Base-by-base conservation (phyloP, 2,888 invertebrate genomes). In the Sycophila texana region DNA sequence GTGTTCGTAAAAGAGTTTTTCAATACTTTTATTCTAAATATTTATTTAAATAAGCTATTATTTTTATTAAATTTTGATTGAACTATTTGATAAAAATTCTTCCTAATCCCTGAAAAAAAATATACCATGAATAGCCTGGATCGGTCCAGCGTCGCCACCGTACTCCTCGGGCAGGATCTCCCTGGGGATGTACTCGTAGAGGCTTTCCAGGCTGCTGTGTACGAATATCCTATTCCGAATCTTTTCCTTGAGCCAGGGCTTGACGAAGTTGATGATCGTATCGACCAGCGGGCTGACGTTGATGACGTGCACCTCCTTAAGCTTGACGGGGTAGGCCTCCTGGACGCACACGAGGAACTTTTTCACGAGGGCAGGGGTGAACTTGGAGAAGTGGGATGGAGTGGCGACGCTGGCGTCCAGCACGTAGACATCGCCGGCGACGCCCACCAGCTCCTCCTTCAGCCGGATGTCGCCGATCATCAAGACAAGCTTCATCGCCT, bases 261-360 rank as follows among this genome's bases (percentile, higher is more conserved):
- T 96, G 26, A 96, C 96, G 89, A 96, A 96, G 88, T 94, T 95
- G 84, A 96, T 94, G 83, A 96, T 96, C 81, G 96, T 96, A 88
- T 96, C 96, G 51, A 96, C 95, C 55, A 96, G 90, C 0, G 96
- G 95, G 1, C 96, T 96, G 4, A 95, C 94, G 88, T 97, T 96
- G 86, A 97, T 94, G 0, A 96, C 95, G 87, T 97, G 96, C 47
- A 96, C 95, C 91, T 96, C 95, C 90, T 96, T 96, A 86, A 96
- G 92, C 89, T 96, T 96, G 0, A 96, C 96, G 5, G 96, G 96
- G 89, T 96, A 97, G 4, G 96, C 96, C 91, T 97, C 96, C 93
- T 95, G 91, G 20, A 96, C 96, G 89, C 96, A 96, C 81, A 96
- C 94, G 86, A 96, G 92, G 91, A 96, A 96, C 91, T 96, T 96